Evolutionary conservation across 1,140 invertebrate species (phyloP).

Genomic region (Cotesia typhae): DNA sequence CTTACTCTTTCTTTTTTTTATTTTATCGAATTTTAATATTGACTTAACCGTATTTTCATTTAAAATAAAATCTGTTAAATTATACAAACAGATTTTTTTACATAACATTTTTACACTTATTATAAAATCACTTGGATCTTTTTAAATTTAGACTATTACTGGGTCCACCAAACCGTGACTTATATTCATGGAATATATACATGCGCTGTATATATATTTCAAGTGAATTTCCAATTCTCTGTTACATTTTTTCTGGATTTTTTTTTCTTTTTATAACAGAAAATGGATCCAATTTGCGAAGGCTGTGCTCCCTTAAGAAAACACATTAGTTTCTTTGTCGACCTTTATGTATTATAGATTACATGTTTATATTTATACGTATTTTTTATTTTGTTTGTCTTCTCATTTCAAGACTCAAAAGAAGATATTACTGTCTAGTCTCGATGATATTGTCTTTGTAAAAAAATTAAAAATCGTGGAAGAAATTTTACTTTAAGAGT

Average conservation of each 20-base stretch:
- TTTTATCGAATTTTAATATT: no score
- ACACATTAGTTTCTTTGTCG: slow-evolving; percentile 4
- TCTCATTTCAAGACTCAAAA: no score
- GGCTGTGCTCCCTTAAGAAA: slow-evolving; percentile 25
- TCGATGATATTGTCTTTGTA: neutral
- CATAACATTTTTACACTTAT: neutral
- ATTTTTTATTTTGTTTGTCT: no score
- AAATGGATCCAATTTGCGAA: slow-evolving; percentile 36
- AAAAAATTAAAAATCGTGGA: no score
- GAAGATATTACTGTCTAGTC: no score
- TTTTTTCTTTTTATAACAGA: slow-evolving; percentile 32
- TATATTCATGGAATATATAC: slow-evolving; percentile 15
- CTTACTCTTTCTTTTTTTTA: no score
- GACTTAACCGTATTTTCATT: no score
- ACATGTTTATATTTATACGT: no score
- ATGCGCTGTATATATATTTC: slow-evolving; percentile 22
- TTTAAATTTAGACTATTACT: neutral
- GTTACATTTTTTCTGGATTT: neutral
- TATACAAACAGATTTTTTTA: neutral
- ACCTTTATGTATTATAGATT: neutral
- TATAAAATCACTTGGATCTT: slow-evolving; percentile 3
- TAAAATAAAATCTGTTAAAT: neutral
- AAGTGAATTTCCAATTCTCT: slow-evolving; percentile 34
- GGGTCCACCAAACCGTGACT: neutral
- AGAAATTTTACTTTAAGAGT: no score